Evolutionary conservation across 2,113 vertebrate genomes (phyloP).

Genomic region (Electrona antarctica): DNA sequence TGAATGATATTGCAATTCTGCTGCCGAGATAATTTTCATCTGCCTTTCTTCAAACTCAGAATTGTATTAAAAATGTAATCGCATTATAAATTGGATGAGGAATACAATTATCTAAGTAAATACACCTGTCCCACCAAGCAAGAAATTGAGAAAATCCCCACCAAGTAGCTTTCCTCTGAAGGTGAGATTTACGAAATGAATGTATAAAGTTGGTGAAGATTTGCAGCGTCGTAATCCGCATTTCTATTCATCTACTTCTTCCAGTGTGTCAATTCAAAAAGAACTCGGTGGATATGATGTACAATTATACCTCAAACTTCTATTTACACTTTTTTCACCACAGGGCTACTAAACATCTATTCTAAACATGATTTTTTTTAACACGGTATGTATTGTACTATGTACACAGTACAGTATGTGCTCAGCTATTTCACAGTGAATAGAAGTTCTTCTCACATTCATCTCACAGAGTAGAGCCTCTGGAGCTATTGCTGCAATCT

Average conservation of each 20-base stretch:
- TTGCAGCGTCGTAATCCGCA: slow-evolving; percentile 65
- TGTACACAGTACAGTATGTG: neutral
- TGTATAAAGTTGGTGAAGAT: slow-evolving; percentile 63
- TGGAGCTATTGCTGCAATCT: neutral
- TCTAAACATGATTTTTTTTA: neutral
- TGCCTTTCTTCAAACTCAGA: slow-evolving; percentile 64
- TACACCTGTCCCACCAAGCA: slow-evolving; percentile 80
- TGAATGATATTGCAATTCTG: slow-evolving; percentile 67
- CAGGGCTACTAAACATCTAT: slow-evolving; percentile 5
- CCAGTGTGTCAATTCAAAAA: slow-evolving; percentile 45
- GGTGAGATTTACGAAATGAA: slow-evolving; percentile 70
- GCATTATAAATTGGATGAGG: slow-evolving; percentile 75
- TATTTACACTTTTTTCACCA: slow-evolving; percentile 21
- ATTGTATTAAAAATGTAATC: slow-evolving; percentile 80
- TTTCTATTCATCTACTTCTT: slow-evolving; percentile 61
- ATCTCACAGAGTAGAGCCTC: slow-evolving; percentile 4
- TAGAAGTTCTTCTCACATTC: neutral
- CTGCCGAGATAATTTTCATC: slow-evolving; percentile 64
- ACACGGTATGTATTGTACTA: neutral
- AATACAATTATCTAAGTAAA: slow-evolving; percentile 82
- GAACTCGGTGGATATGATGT: slow-evolving; percentile 46
- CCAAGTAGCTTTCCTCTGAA: slow-evolving; percentile 67
- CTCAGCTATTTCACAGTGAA: neutral
- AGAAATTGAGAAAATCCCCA: slow-evolving; percentile 78
- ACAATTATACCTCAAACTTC: slow-evolving; percentile 39